Conservation (phyloP, 2,888 invertebrate species). For the Amiota mariae region DNA sequence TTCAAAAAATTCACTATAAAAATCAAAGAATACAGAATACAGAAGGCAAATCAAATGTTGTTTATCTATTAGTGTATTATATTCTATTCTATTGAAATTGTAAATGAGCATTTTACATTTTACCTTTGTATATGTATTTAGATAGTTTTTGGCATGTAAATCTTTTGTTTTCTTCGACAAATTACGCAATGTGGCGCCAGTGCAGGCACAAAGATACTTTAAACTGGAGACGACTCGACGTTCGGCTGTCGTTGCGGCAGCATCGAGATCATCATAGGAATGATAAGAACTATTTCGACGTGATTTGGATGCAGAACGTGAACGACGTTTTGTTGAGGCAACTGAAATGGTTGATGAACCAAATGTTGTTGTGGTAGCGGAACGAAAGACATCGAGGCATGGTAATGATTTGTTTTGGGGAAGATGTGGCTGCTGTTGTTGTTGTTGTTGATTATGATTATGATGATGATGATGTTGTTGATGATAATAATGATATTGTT, state of each 20-base stretch:
- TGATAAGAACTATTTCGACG: constrained; percentile 68
- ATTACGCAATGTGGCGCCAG: constrained; percentile 69
- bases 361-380: constrained; percentile 52
- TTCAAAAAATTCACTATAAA: background rate
- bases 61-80: too few species aligned
- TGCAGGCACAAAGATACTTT: constrained; percentile 71
- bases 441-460: constrained; percentile 41
- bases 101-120: constrained; percentile 50
- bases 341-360: constrained; percentile 29
- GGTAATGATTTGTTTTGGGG: constrained; percentile 38
- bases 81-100: background rate
- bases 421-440: constrained; percentile 32
- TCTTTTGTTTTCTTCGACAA: constrained; percentile 68
- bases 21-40: background rate
- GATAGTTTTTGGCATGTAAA: constrained; percentile 67
- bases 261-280: constrained; percentile 66
- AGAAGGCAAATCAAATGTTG: background rate
- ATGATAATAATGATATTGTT: constrained; percentile 34
- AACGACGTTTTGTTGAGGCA: constrained; percentile 51
- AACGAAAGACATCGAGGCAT: constrained; percentile 28
- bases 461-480: constrained; percentile 43
- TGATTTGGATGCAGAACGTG: constrained; percentile 58
- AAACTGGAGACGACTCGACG: constrained; percentile 65
- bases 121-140: constrained; percentile 85
- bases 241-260: constrained; percentile 57